Base-by-base conservation (phyloP, 2,888 invertebrate genomes). In the Luperina nickerlii region DNA sequence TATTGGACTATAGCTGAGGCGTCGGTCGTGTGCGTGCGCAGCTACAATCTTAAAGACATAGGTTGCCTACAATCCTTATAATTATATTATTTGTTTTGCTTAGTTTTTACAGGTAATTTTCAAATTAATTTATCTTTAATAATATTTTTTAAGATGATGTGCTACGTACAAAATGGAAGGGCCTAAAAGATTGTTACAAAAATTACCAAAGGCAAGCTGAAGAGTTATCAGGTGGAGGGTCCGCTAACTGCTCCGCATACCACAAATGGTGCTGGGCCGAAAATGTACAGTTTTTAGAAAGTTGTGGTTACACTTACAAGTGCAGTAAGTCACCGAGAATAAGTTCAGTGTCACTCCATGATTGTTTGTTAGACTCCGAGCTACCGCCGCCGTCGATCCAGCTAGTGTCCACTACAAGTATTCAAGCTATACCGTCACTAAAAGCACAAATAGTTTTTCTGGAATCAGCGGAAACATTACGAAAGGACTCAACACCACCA, bases 231-330 rank as follows among this genome's bases (percentile, higher is more conserved):
- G 54, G 20, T 24, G 27, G 2, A 7, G 32, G 45, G 51, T 54
- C 70, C 8, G 32, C 3, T 51, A 32, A 79, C 60, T 42, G 51
- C n/a, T 20, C 74, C 20, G 83, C 38, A 27, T 79, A 76, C 51
- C n/a, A 71, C 1, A 77, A 82, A 54, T 82, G 83, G 77, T 69
- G 78, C 48, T 83, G 87, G 83, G 77, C 83, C 7, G 72, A 79
- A n/a, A 42, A 75, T 66, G n/a, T 83, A n/a, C 27, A 78, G 27
- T 81, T 81, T 63, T 63, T 85, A 32, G 85, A 78, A 48, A 62
- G 11, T 11, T 81, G 18, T n/a, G 27, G 48, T 48, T 54, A 57
- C n/a, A 75, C 42, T 48, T 54, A 57, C n/a, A 75, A 38, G 32
- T 32, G 24, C 18, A 78, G 18, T 38, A 60, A 73, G 48, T 48